Percentiles rank a stretch among this genome's conserved stretches.
These are phyloP conservation scores for Nymphalis urticae DNA, from an alignment of 2,888 invertebrate species.

Conservation along the genomic window DNA sequence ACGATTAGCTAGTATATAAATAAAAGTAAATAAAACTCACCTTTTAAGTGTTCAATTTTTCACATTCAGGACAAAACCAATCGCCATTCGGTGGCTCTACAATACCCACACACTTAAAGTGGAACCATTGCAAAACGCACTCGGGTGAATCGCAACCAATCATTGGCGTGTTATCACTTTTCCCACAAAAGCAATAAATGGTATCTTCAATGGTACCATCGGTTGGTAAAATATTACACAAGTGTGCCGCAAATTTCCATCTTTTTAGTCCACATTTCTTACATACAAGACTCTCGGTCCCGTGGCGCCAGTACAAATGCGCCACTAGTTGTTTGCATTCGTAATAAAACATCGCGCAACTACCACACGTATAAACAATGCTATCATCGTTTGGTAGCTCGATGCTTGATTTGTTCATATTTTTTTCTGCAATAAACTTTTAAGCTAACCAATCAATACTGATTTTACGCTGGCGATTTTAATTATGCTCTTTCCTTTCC, in stretches of 20 bases:
- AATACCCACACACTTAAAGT: conserved; percentile 63
- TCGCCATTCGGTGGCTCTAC: conserved; percentile 55
- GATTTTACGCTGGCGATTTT: background rate
- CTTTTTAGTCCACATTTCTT: conserved; percentile 52
- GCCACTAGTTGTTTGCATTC: conserved; percentile 60
- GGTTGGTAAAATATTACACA: conserved; percentile 60
- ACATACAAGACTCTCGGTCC: conserved; percentile 61
- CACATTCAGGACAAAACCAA: conserved; percentile 62
- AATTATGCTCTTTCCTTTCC: background rate
- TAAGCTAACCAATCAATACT: too few relatives aligned
- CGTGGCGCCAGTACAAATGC: conserved; percentile 68
- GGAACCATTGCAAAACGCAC: conserved; percentile 62
- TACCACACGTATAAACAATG: conserved; percentile 51
- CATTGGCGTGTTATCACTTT: conserved; percentile 54
- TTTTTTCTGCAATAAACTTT: background rate
- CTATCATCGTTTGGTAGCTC: conserved; percentile 5
- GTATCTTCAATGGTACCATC: conserved; percentile 46
- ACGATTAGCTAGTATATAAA: too few relatives aligned
- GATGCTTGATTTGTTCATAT: conserved; percentile 24
- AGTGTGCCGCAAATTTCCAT: conserved; percentile 60
- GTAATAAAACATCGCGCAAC: conserved; percentile 54
- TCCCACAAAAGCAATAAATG: conserved; percentile 59
- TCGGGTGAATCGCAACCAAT: conserved; percentile 62
- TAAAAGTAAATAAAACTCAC: conserved; percentile 6
- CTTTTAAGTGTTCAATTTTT: conserved; percentile 13